phyloP scores from a whole-genome alignment of 37 sponge, comb jelly and placozoan genomes.

The Petrosia ficiformis region DNA sequence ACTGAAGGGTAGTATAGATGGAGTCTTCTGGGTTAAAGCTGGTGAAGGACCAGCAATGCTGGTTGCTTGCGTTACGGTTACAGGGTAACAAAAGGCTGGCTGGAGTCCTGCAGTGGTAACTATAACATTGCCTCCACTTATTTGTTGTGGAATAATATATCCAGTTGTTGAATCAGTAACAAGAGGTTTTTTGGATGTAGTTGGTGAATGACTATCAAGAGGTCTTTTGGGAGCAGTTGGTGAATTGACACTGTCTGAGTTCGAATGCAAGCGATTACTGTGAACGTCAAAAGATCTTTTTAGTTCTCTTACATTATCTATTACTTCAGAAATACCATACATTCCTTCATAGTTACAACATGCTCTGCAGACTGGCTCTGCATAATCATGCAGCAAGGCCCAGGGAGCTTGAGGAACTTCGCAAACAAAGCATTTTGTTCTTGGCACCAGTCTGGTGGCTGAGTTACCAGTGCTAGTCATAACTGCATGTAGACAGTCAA shows the following conservation, averaged over 20 bases:
- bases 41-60: not conserved
- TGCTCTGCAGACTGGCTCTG: conserved; percentile 89
- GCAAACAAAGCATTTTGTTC: conserved; percentile 91
- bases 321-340: conserved; percentile 84
- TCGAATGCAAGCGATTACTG: not conserved
- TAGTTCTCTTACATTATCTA: conserved; percentile 75
- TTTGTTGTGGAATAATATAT: conserved; percentile 5
- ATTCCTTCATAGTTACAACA: conserved; percentile 97
- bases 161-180: conserved; percentile 5
- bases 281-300: conserved; percentile 32
- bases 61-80: not conserved
- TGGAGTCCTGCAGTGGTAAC: conserved; percentile 17
- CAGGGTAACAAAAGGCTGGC: not conserved
- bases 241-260: not conserved
- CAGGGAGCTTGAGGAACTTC: conserved; percentile 90
- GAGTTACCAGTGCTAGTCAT: not conserved
- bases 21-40: not conserved
- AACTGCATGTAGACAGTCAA: not conserved
- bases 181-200: not conserved
- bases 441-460: conserved; percentile 12
- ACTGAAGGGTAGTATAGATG: conserved; percentile 13
- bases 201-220: not conserved
- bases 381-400: conserved; percentile 90
- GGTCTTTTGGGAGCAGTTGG: not conserved
- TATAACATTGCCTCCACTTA: conserved; percentile 3